phyloP scores from a whole-genome alignment of 2,797 vertebrate species.

The Melanotaenia boesemani region DNA sequence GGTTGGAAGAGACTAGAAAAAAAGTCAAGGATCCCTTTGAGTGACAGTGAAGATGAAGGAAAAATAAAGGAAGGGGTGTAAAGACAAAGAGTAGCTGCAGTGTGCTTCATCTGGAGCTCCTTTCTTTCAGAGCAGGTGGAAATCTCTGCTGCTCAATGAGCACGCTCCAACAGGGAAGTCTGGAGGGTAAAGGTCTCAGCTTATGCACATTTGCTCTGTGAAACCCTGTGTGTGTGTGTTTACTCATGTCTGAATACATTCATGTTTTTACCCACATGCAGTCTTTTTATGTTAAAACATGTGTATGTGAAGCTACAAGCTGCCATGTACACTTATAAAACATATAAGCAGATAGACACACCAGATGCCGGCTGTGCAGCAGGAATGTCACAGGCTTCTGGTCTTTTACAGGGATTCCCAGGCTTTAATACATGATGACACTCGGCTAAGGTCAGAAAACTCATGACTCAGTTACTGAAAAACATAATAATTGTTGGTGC shows the following conservation, averaged over 20 bases:
- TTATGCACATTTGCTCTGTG: neutral
- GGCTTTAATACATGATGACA: neutral
- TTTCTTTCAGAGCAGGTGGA: slow-evolving; percentile 49
- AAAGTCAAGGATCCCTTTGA: slow-evolving; percentile 4
- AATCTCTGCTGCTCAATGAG: slow-evolving; percentile 33
- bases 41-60: neutral
- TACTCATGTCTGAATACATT: slow-evolving; percentile 15
- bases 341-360: slow-evolving; percentile 1
- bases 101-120: slow-evolving; percentile 12
- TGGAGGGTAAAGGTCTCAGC: slow-evolving; percentile 23
- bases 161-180: slow-evolving; percentile 19
- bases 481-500: neutral
- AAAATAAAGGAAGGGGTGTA: slow-evolving; percentile 5
- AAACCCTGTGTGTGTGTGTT: slow-evolving; percentile 4
- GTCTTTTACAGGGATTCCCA: neutral
- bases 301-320: slow-evolving; percentile 10
- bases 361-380: neutral
- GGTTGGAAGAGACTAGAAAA: neutral
- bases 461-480: neutral
- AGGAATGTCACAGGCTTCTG: neutral
- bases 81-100: slow-evolving; percentile 14
- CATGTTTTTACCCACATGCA: neutral
- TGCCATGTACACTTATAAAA: neutral
- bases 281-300: neutral
- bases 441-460: neutral